Base-by-base conservation (phyloP, 2,113 vertebrate genomes). In the Cryptomyrus ogoouensis region DNA sequence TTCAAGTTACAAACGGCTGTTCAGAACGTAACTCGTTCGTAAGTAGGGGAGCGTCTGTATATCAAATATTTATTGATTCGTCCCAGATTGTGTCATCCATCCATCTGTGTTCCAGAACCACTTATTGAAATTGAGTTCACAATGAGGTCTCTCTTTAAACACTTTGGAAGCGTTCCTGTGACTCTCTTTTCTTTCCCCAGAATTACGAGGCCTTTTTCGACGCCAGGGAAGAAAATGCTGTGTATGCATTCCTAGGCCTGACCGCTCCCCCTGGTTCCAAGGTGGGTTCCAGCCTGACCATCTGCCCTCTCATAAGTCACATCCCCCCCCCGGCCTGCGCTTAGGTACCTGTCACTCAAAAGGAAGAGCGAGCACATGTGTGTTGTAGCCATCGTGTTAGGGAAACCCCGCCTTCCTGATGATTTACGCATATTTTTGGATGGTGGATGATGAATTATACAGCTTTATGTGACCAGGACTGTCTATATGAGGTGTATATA, bases 171-270 rank as follows among this genome's bases (percentile, higher is more conserved):
- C 2, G 5, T 19, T 42, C 74, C 35, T 42, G 35, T 80, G 5
- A 84, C 77, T 1, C 0, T 83, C 8, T 84, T 3, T 84, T 13
- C 42, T 84, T 47, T 39, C 56, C 90, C 52, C 91, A 99, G 98
- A 97, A 99, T 94, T 99, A 98, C 0, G 95, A 99, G 90, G 98
- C 96, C 88, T 99, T 99, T 95, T 99, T 99, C 2, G 97, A 99
- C 92, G 98, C 98, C 3, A 96, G 98, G 93, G 98, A 99, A 95
- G 98, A 99, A 93, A 98, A 99, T 0, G 96, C 97, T 0, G 97
- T 99, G 5, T 99, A 99, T 80, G 97, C 97, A 0, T 99, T 99
- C 92, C 93, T 99, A 92, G 98, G 98, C 91, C 93, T 99, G 96
- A 97, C 96, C 56, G 97, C 98, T 8, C 98, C 98, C 3, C 98